Evolutionary conservation across 2,888 invertebrate genomes (phyloP).

Genomic region (Eurytoma adleriae): DNA sequence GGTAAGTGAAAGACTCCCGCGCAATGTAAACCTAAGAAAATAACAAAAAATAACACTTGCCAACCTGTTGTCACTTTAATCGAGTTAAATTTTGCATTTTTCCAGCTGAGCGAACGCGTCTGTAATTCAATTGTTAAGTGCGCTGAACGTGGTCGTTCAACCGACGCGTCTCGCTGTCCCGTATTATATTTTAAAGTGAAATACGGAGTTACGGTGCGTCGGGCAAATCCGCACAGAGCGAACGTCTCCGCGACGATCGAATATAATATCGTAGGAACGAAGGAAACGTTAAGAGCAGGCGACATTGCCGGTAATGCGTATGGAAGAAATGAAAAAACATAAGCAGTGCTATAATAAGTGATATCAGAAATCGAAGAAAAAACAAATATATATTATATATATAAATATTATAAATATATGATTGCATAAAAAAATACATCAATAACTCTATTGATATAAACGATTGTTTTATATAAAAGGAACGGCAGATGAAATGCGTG

Average conservation of each 20-base stretch:
- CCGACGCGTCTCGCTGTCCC: background rate
- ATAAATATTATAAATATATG: slow-evolving; percentile 51
- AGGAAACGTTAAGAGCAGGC: background rate
- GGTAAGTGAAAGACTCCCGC: slow-evolving; percentile 11
- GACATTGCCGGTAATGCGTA: slow-evolving; percentile 22
- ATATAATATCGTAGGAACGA: background rate
- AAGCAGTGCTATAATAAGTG: slow-evolving; percentile 51
- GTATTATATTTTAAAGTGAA: slow-evolving; percentile 7
- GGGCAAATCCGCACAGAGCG: background rate
- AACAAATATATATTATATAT: slow-evolving; percentile 58
- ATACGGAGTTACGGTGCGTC: no score
- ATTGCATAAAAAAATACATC: slow-evolving; percentile 55
- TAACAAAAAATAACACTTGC: slow-evolving; percentile 26
- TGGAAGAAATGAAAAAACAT: slow-evolving; percentile 23
- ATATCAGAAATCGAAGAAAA: slow-evolving; percentile 42
- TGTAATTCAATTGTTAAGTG: slow-evolving; percentile 1
- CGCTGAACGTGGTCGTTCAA: background rate
- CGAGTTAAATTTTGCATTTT: slow-evolving; percentile 33
- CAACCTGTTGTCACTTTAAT: slow-evolving; percentile 42
- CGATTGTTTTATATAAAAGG: slow-evolving; percentile 65
- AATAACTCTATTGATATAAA: slow-evolving; percentile 60
- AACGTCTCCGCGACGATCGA: background rate
- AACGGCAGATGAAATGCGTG: slow-evolving; percentile 59
- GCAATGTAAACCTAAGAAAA: slow-evolving; percentile 16
- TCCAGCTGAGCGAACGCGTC: slow-evolving; percentile 6